Conservation (phyloP, 2,797 vertebrate species). For the Sebastes variabilis region DNA sequence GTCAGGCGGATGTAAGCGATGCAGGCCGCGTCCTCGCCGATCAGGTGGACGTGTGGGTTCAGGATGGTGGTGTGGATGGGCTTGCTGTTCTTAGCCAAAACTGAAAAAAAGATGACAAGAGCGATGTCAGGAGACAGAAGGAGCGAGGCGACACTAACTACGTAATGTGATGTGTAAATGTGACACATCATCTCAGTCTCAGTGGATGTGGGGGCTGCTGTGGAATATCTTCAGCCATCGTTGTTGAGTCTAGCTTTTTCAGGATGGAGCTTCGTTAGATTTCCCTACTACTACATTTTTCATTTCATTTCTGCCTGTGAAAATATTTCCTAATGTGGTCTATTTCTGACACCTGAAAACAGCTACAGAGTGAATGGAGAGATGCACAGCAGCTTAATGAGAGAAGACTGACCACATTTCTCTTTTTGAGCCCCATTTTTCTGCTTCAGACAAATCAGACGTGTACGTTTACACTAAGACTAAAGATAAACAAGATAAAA, state of each 20-base stretch:
- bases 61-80: conserved; percentile 98
- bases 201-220: background rate
- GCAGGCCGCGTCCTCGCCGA: conserved; percentile 95
- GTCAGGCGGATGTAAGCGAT: conserved; percentile 96
- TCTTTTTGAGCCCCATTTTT: background rate
- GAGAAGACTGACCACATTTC: background rate
- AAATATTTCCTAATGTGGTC: background rate
- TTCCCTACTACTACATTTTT: background rate
- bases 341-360: background rate
- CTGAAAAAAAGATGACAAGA: conserved; percentile 58
- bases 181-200: background rate
- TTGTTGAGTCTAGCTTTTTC: background rate
- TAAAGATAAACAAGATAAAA: background rate
- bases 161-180: background rate
- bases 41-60: conserved; percentile 96
- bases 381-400: background rate
- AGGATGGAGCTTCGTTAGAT: background rate
- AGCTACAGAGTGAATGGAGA: background rate
- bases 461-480: background rate
- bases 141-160: background rate
- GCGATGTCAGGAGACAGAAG: background rate
- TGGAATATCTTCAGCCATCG: background rate
- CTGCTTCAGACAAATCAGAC: background rate
- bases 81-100: conserved; percentile 95
- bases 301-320: background rate